Evolutionary conservation across 2,797 vertebrate genomes (phyloP), one percentile per base, ranked within the genome.

Genomic region (Leontopithecus rosalia): DNA sequence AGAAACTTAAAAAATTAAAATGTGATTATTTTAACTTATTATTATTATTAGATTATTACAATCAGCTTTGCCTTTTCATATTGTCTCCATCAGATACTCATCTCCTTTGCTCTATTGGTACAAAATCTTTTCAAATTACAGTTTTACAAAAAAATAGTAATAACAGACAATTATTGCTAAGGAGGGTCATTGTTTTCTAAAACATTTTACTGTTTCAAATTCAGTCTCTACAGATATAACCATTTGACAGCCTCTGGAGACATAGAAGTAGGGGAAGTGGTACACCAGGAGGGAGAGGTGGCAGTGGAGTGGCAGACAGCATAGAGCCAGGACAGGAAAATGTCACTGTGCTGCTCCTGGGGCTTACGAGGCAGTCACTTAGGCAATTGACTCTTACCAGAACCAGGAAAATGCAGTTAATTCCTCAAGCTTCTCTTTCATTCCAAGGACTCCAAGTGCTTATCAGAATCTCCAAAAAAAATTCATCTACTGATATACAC

Each of bases 141-240:
- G 7, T 52, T 90, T 96, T 88, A 88, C 26, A 85, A 94, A 33
- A 33, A 20, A 81, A 58, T 73, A 41, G 24, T 36, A 77, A 9
- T 87, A 92, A 67, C 26, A 64, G 13, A 17, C 28, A 41, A 84
- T 41, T 67, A 24, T 64, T 82, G 6, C 30, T 17, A 75, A 64
- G 4, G 30, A 52, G 22, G 77, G 0, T 77, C 43, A 52, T 33
- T 80, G 0, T 81, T 96, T 94, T 52, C 50, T 70, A 48, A 86
- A 64, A 7, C 33, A 79, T 79, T 67, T 94, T 79, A 67, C 36
- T 57, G 3, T 96, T 87, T 55, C 19, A 86, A 85, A 41, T 87
- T 96, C 77, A 17, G 26, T 95, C 17, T 94, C 87, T 91, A 28
- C 90, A 97, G 84, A 82, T 92, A 64, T 75, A 26, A 67, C 17